Base-by-base conservation (phyloP, 2,888 invertebrate species). In the Lypha dubia region DNA sequence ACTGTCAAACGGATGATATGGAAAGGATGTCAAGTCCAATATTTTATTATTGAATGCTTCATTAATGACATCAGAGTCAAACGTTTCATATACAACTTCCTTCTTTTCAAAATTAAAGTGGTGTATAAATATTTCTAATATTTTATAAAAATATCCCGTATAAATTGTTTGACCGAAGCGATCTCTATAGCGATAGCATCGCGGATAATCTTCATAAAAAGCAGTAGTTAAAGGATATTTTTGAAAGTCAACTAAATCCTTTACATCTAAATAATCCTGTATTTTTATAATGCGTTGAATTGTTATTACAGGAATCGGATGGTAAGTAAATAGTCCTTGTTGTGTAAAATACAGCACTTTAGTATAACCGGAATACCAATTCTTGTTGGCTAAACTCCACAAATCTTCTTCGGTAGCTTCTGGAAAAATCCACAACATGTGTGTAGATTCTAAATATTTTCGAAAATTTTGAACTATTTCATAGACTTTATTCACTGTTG, bases 341-440 rank as follows among this genome's bases (percentile, higher is more conserved):
- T 62, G 22, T 22, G 24, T 44, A 24, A 63, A 75, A 35, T 35
- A 81, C 35, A 81, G 11, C 5, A 63, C 56, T 9, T 56, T 63
- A 0, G 46, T 63, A 22, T 38, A 75, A 11, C 81, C 81, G 6
- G 20, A 63, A 11, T 53, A 4, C 68, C 68, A 81, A 28, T 75
- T 70, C 6, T 46, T 17, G 1, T 46, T 15, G 4, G 81, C 60
- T 11, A 81, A 56, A 0, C 56, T 20, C 4, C 7, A 8, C 17
- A 81, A 46, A 1, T 75, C 68, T 1, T 32, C 3, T 3, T 15
- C 0, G 8, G 7, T 17, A 7, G 56, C 75, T 22, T 53, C 8
- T 2, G 32, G 17, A 6, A 53, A n/a, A 17, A 75, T 63, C 81
- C 81, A 81, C 22, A 81, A 15, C 11, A 70, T 70, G 49, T 75